Conservation (phyloP, 2,888 invertebrate species). For the Lampropteryx suffumata region DNA sequence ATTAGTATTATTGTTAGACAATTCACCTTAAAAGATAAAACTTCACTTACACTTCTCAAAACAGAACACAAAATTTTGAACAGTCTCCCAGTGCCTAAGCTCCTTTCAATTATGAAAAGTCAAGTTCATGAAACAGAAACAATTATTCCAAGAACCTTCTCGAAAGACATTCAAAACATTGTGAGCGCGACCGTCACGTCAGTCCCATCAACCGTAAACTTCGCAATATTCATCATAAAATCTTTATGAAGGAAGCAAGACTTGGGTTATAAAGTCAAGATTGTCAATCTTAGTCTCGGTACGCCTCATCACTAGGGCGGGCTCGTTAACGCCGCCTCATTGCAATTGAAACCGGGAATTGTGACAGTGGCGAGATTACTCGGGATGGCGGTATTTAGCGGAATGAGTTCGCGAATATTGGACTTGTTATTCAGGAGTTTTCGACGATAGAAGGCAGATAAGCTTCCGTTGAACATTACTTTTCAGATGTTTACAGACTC, state of each 20-base stretch:
- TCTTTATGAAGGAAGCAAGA: conserved; percentile 28
- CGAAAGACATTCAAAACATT: conserved; percentile 23
- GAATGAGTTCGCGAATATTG: conserved; percentile 36
- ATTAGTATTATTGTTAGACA: no score
- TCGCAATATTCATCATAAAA: conserved; percentile 33
- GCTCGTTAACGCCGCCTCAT: conserved; percentile 43
- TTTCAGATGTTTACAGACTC: conserved; percentile 4
- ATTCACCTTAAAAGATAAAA: no score
- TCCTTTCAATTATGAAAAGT: conserved; percentile 11
- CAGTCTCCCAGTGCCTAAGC: not conserved
- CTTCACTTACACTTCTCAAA: not conserved
- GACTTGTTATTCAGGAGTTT: conserved; percentile 24
- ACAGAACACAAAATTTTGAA: not conserved
- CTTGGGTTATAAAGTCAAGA: conserved; percentile 29
- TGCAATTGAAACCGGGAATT: conserved; percentile 43
- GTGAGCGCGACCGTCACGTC: conserved; percentile 24
- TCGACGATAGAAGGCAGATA: conserved; percentile 7
- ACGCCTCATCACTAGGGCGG: conserved; percentile 31
- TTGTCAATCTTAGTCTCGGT: conserved; percentile 30
- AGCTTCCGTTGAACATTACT: conserved; percentile 9
- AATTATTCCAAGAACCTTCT: conserved; percentile 19
- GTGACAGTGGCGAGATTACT: conserved; percentile 43
- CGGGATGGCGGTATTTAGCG: conserved; percentile 33
- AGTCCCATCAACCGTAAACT: conserved; percentile 21
- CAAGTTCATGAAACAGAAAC: conserved; percentile 13